These are phyloP conservation scores for Crambe crambe DNA, from an alignment of 37 sponge, comb jelly and placozoan species.

Conservation along the genomic window DNA sequence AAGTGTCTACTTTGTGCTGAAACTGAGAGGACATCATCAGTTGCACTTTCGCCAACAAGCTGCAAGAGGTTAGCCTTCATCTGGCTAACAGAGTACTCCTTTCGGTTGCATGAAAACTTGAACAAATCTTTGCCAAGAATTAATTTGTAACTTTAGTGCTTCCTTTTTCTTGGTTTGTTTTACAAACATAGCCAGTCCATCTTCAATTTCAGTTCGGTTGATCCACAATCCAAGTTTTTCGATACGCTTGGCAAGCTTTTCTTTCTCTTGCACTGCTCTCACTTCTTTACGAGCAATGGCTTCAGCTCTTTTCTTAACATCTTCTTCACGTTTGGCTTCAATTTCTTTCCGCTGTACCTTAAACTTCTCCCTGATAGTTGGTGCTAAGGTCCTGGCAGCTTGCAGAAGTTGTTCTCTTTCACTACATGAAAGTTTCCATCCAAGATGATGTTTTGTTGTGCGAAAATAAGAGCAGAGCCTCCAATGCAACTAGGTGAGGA, in stretches of 20 bases:
- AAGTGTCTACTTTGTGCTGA: too few species aligned
- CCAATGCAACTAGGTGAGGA: too few species aligned
- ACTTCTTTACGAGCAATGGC: not conserved
- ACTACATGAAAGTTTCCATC: not conserved
- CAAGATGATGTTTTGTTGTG: conserved; percentile 26
- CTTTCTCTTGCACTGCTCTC: conserved; percentile 20
- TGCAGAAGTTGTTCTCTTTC: conserved; percentile 23
- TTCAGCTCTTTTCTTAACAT: not conserved
- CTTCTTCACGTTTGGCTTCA: not conserved
- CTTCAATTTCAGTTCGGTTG: not conserved
- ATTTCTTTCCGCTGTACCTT: conserved; percentile 15
- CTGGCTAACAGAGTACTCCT: too few species aligned
- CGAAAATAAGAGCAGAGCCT: too few species aligned
- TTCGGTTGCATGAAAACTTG: too few species aligned
- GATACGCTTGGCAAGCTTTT: conserved; percentile 22
- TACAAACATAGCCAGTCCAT: not conserved
- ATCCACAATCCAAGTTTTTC: conserved; percentile 23
- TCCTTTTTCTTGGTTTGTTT: conserved; percentile 15
- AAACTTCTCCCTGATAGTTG: conserved; percentile 22
- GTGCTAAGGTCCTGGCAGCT: conserved; percentile 23
- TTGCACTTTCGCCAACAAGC: too few species aligned
- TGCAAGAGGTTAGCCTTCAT: too few species aligned
- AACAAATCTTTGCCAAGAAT: conserved; percentile 16
- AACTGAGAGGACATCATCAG: too few species aligned
- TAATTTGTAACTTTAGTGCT: conserved; percentile 18